Evolutionary conservation across 2,888 invertebrate genomes (phyloP), one percentile per base, ranked within the genome.

Genomic region (Torymus auratus): DNA sequence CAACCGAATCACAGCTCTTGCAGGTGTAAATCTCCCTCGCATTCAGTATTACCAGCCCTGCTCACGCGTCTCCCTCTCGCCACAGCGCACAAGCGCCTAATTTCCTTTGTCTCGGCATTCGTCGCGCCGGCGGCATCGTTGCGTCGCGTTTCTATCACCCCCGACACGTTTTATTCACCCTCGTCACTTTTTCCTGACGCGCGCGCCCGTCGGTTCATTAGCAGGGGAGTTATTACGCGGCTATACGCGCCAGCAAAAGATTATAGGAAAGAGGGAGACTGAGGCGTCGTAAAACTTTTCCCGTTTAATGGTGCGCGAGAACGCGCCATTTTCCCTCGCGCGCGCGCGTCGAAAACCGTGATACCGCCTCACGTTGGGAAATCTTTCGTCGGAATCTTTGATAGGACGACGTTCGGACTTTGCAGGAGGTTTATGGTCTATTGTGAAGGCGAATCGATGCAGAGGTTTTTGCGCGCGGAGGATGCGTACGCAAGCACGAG

Each of bases 281-380:
- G 70, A 56, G 69, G 78, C 82, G 83, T 83, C 83, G 84, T 83
- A 84, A 84, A 82, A 84, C 81, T 80, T 83, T 80, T 72, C 67
- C 20, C 67, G 82, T 62, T 80, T 85, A 83, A 84, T 84, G 83
- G 83, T 83, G 81, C 83, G 83, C 76, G 83, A 85, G 82, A 83
- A 76, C n/a, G 75, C 58, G 67, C 17, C 15, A n/a, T 14, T 52
- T 56, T 55, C 11, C 58, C 50, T 11, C 50, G 52, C 61, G 71
- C 56, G 15, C 3, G 12, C 10, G 13, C 41, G 28, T 10, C n/a
- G 23, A 20, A 20, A 20, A 20, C 20, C 20, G 41, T 41, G 41
- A 41, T 41, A 41, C 41, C 41, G 41, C 41, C 1, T 20, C 20
- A 41, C 41, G 41, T 7, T 7, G 41, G 41, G 7, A 41, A 41